Conservation (phyloP, 2,113 vertebrate species). For the Megaceryle maxima region DNA sequence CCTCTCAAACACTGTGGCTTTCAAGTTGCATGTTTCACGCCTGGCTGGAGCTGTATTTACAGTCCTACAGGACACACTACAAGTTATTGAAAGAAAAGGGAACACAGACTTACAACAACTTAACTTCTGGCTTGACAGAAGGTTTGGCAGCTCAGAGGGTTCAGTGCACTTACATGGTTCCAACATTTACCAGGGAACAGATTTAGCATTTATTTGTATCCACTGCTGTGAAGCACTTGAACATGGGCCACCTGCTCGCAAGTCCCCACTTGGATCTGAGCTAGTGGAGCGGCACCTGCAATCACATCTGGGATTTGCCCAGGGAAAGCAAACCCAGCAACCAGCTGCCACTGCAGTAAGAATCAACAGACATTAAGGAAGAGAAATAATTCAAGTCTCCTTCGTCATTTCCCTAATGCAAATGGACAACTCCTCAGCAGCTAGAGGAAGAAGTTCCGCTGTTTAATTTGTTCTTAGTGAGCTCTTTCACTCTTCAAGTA, state of each 20-base stretch:
- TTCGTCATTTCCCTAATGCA: background rate
- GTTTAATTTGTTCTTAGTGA: background rate
- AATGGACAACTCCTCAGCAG: background rate
- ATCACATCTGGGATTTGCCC: slow-evolving; percentile 52
- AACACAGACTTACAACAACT: slow-evolving; percentile 19
- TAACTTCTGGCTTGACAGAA: slow-evolving; percentile 53
- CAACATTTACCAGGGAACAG: slow-evolving; percentile 49
- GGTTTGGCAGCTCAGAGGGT: slow-evolving; percentile 32
- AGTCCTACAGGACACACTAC: slow-evolving; percentile 13
- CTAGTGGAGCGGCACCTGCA: slow-evolving; percentile 38
- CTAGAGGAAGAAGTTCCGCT: background rate
- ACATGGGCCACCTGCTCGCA: background rate
- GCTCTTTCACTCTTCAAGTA: background rate
- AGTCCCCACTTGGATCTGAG: background rate
- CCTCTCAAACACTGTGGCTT: background rate
- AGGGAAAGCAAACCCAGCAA: slow-evolving; percentile 1
- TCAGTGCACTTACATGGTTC: slow-evolving; percentile 19
- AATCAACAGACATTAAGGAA: background rate
- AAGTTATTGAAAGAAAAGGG: background rate
- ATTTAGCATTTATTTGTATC: slow-evolving; percentile 26
- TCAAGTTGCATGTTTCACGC: slow-evolving; percentile 6
- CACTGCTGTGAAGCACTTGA: slow-evolving; percentile 43
- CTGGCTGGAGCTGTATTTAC: slow-evolving; percentile 23
- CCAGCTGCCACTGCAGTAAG: slow-evolving; percentile 8
- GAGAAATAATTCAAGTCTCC: background rate